Conservation (phyloP, 53 echinoderm and acorn worm species). For the Hippasteria phrygiana region DNA sequence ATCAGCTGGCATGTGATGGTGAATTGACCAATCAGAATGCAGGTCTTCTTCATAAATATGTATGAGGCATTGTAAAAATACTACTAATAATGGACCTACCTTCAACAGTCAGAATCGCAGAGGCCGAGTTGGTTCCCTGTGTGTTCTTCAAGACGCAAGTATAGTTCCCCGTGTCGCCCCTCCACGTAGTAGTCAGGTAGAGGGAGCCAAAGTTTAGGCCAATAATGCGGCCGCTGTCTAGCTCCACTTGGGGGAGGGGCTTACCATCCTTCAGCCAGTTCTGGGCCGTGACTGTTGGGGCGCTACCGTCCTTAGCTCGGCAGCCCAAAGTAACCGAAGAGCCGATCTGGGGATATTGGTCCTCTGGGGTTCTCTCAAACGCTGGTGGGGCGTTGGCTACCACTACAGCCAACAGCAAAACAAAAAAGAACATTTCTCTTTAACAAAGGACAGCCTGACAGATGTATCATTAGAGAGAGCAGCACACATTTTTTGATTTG, state of each 20-base stretch:
- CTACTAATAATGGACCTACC: slow-evolving; percentile 73
- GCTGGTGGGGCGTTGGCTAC: slow-evolving; percentile 76
- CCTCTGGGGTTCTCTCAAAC: slow-evolving; percentile 68
- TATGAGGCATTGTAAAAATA: no score
- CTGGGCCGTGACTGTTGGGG: slow-evolving; percentile 75
- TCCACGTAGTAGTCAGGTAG: slow-evolving; percentile 61
- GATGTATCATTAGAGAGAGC: neutral
- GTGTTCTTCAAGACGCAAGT: slow-evolving; percentile 87
- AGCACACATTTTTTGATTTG: neutral
- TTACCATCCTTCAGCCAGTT: slow-evolving; percentile 91
- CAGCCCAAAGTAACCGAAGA: slow-evolving; percentile 66
- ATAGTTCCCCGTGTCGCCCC: slow-evolving; percentile 89
- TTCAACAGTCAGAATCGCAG: slow-evolving; percentile 76
- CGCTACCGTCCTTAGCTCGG: slow-evolving; percentile 69
- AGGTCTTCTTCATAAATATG: no score
- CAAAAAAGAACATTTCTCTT: neutral
- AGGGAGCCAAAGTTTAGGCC: slow-evolving; percentile 76
- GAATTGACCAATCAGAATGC: no score
- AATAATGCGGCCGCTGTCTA: slow-evolving; percentile 73
- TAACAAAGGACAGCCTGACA: no score
- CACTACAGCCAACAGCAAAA: slow-evolving; percentile 48
- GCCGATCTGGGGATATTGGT: slow-evolving; percentile 67
- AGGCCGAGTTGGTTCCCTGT: slow-evolving; percentile 57
- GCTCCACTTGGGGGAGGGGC: slow-evolving; percentile 71
- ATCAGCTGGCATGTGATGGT: no score